Evolutionary conservation across 2,888 invertebrate genomes (phyloP), one percentile per base, ranked within the genome.

Genomic region (Matsumyia berberina): DNA sequence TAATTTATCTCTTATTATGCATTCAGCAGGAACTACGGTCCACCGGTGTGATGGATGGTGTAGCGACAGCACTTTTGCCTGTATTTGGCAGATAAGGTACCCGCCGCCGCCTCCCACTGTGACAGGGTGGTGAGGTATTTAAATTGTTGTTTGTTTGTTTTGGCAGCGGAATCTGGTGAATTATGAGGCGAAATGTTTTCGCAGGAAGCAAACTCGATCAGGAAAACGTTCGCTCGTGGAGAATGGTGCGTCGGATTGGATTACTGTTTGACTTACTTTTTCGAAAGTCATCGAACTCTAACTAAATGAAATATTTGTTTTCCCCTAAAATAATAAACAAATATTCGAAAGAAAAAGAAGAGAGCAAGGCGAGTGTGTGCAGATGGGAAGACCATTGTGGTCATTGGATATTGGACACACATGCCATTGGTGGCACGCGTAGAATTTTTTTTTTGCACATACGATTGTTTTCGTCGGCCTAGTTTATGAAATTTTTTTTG

Each of bases 1-100:
- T 78, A 83, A 83, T 83, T 83, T 73, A 72, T 78, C 39, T 46
- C 53, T 60, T 67, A 74, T 80, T 74, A 80, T 80, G 60, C 53
- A 67, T 80, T 74, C 80, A 67, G 53, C 74, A 67, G 67, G 74
- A 66, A 67, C 46, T 80, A 39, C 66, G 46, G 58, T 80, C 73
- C 31, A 74, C 37, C 60, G 31, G 24, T 24, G 8, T 57, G 31
- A 72, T 19, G 46, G 42, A 67, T 72, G 49, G 67, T 42, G 24
- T 62, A 53, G 17, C 51, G 24, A 51, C 29, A 49, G 37, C 58
- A 67, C 49, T 24, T 58, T 51, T 76, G 24, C 4, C 1, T 24
- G 11, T 33, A 19, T 58, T 55, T 55, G 44, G 44, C 33, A 24
- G 19, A 19, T 62, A 11, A 37, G 9, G 35, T 44, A 29, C 29